Base-by-base conservation (phyloP, 2,797 vertebrate genomes). In the Denticeps clupeoides region DNA sequence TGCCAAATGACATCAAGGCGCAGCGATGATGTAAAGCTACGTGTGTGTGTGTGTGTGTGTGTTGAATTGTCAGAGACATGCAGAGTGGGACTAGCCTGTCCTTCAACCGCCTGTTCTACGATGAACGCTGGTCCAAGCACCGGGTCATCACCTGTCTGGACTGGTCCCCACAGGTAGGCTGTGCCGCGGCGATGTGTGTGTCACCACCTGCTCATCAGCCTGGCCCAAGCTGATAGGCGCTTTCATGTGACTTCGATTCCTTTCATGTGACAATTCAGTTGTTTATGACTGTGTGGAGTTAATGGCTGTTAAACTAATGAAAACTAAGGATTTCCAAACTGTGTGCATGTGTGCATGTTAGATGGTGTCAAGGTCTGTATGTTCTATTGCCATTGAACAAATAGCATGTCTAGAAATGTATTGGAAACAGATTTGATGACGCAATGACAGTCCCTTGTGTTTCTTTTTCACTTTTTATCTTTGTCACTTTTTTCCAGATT, bases 41-140 rank as follows among this genome's bases (percentile, higher is more conserved):
- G 16, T 18, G 25, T 45, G 27, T 45, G 15, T 32, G 43, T 21
- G 26, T 49, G 8, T 22, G 18, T 32, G 25, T 32, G 27, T 21
- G n/a, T n/a, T 38, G 35, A 38, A 18, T 38, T 16, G 43, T 9
- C 59, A 85, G 82, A 51, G 82, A 84, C 54, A 59, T 70, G 41
- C 81, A 93, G 64, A 78, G 90, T 68, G 66, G 91, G 63, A 88
- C 89, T 72, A 93, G 89, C 67, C 85, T 97, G 64, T 91, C 89
- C 53, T 86, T 91, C 69, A 90, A 79, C 57, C 79, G 92, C 31
- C 85, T 95, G 3, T 96, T 97, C 75, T 97, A 93, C 15, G 91
- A 97, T 58, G 93, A 97, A 44, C 93, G 90, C 72, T 97, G 93
- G 93, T 93, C 91, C 4, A 95, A 96, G 67, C 93, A 96, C 63